Base-by-base conservation (phyloP, 1,140 invertebrate species). In the Rhizoglyphus robini region DNA sequence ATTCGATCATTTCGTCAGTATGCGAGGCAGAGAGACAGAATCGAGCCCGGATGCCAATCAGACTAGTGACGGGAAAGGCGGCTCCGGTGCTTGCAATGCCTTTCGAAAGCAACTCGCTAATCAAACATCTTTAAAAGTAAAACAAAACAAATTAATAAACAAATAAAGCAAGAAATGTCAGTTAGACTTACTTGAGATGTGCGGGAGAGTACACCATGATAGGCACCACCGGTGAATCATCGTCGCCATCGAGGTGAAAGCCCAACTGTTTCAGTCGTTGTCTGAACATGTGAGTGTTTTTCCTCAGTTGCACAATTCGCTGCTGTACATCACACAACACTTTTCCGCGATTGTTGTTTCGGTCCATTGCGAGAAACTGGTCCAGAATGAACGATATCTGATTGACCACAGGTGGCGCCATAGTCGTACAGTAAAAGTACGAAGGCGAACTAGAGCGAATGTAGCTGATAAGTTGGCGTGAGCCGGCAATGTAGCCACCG, bases 21-120 rank as follows among this genome's bases (percentile, higher is more conserved):
- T 99, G 95, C 25, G 89, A 85, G 47, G 96, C 94, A 31, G 92
- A 96, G 41, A 99, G 76, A 75, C 96, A 99, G 77, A 99, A 96
- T 69, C 96, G 78, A 68, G 93, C 93, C 73, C 95, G 83, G 25
- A 90, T 88, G 78, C 90, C 85, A 79, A 91, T 88, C 62, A 99
- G 82, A 48, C 91, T 88, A n/a, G 95, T 98, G 32, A 96, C 96
- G 61, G 96, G 96, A 79, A 96, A 99, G 64, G 93, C 93, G 65
- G 98, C 96, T 23, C 95, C 93, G 3, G 98, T 95, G 18, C 85
- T 85, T 25, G 93, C 95, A 62, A 99, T 84, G 57, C 89, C 86
- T 64, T 84, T 78, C 66, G 82, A 82, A 60, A 87, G 84, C 71
- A 95, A 80, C 67, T 84, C 84, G 71, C 92, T 82, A 63, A 94